phyloP scores from a whole-genome alignment of 2,113 vertebrate species.

The Odobenus rosmarus region DNA sequence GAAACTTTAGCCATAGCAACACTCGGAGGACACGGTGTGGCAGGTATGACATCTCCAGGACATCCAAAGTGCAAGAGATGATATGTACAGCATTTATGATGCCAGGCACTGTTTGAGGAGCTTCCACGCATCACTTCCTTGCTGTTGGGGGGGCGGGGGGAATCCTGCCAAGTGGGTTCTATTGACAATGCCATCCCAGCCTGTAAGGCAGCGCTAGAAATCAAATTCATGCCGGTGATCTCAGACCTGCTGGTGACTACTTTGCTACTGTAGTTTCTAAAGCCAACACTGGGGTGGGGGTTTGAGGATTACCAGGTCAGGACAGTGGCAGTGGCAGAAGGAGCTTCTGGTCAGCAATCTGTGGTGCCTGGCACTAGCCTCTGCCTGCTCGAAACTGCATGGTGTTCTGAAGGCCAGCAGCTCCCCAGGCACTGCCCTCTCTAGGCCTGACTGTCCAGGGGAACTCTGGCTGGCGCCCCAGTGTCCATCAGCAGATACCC shows the following conservation, averaged over 20 bases:
- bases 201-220: background rate
- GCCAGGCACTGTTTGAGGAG: background rate
- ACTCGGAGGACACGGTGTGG: background rate
- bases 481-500: background rate
- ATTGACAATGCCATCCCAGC: background rate
- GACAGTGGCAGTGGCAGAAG: background rate
- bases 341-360: background rate
- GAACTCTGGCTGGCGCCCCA: background rate
- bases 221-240: background rate
- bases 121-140: background rate
- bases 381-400: background rate
- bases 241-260: background rate
- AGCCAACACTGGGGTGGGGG: background rate
- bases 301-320: background rate
- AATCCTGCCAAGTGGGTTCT: background rate
- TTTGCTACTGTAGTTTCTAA: background rate
- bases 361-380: background rate
- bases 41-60: background rate
- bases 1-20: background rate
- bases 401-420: background rate
- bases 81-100: background rate
- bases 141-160: accelerated
- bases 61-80: background rate
- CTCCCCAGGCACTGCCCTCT: background rate
- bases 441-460: background rate